Base-by-base conservation (phyloP, 2,888 invertebrate genomes). In the Drosophila acutilabella region DNA sequence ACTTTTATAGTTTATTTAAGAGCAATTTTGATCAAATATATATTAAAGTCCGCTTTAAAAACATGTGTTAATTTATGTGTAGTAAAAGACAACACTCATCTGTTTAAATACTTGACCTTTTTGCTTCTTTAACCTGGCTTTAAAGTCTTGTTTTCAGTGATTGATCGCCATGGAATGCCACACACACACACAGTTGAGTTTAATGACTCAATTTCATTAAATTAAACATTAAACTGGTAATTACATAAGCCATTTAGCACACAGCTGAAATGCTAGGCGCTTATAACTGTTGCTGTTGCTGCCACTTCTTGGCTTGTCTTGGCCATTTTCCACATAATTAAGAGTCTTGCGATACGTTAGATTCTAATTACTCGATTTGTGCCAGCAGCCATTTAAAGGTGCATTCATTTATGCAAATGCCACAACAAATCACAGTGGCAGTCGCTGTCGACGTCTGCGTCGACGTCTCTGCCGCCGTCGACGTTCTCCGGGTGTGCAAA, bases 351-450 rank as follows among this genome's bases (percentile, higher is more conserved):
- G 54, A 36, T 56, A 44, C 57, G 45, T 45, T 33, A 61, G 74
- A 64, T 71, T 84, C 71, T 81, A 83, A 84, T 79, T 87, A 77
- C 66, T 52, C 58, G 53, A 80, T 76, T 78, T 84, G 76, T 84
- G 86, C 86, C 86, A 88, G 74, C 62, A 78, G 75, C 77, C 78
- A 86, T 89, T 77, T 77, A 56, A 72, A 70, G 71, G 64, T 71
- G 81, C 88, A 88, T 83, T 83, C 70, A 78, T 86, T 88, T 88
- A 85, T 85, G 86, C 83, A 86, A 88, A 85, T 85, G 84, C 87
- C 86, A 88, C 70, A 82, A 80, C 80, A 82, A 71, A 72, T 66
- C 73, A 53, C 80, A 51, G 48, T 64, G 7, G 40, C 59, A 16
- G 53, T 48, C 61, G 16, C 50, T 48, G 52, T 61, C 33, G 41